Percentiles rank a stretch among this genome's conserved stretches.
phyloP scores from a whole-genome alignment of 1,140 invertebrate genomes.

The Asbolus verrucosus region DNA sequence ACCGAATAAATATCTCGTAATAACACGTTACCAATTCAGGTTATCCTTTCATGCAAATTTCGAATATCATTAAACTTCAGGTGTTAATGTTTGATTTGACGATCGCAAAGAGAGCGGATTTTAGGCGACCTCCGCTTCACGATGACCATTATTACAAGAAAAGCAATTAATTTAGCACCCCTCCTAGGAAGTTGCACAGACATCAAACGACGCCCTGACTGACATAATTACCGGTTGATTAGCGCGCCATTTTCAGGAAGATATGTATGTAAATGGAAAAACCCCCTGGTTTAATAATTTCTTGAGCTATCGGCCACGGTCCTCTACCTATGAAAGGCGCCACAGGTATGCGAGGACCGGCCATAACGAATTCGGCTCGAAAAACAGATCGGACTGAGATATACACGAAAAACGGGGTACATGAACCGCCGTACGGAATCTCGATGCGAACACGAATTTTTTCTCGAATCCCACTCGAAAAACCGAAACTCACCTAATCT shows the following conservation, averaged over 20 bases:
- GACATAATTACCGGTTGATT: too few relatives aligned
- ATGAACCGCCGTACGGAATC: constrained; percentile 20
- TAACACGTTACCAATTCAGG: constrained; percentile 35
- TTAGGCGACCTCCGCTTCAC: too few relatives aligned
- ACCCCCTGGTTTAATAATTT: too few relatives aligned
- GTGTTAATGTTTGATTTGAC: constrained; percentile 22
- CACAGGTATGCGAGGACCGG: constrained; percentile 32
- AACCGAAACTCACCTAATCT: too few relatives aligned
- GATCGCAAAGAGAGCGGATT: neutral
- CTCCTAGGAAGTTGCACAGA: too few relatives aligned
- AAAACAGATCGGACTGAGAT: constrained; percentile 30
- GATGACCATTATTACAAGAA: too few relatives aligned
- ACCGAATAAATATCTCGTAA: constrained; percentile 25
- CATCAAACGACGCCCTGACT: too few relatives aligned
- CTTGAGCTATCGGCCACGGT: constrained; percentile 30
- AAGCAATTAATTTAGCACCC: too few relatives aligned
- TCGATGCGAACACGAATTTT: constrained; percentile 9
- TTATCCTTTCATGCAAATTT: constrained; percentile 19
- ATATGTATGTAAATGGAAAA: too few relatives aligned
- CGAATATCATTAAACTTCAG: neutral
- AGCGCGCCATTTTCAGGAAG: too few relatives aligned
- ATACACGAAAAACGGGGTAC: constrained; percentile 14
- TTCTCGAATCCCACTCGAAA: neutral
- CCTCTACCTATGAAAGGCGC: constrained; percentile 32
- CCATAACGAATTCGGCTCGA: constrained; percentile 35